phyloP scores from a whole-genome alignment of 2,113 vertebrate species.

The Clupea harengus region DNA sequence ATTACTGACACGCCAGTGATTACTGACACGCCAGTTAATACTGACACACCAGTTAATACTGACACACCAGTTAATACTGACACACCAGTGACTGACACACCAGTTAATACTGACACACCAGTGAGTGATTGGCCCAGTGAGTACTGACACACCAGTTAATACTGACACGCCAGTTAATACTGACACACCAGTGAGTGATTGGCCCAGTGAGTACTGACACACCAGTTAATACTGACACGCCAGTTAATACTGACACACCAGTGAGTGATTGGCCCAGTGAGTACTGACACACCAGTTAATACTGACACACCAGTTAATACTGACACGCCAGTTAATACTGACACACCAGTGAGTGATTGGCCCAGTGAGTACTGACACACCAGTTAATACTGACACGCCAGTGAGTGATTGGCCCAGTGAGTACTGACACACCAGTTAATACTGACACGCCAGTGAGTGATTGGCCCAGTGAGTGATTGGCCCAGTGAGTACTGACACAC shows the following conservation, averaged over 20 bases:
- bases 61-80: not conserved
- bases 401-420: conserved; percentile 71
- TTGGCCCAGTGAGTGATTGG: conserved; percentile 71
- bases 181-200: not conserved
- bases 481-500: conserved; percentile 76
- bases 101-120: conserved; percentile 70
- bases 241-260: too few species aligned
- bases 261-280: conserved; percentile 72
- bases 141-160: too few species aligned
- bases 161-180: conserved; percentile 85
- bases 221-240: conserved; percentile 55
- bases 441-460: not conserved
- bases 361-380: conserved; percentile 76
- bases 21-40: too few species aligned
- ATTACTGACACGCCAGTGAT: too few species aligned
- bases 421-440: conserved; percentile 56
- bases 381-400: not conserved
- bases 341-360: not conserved
- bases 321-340: conserved; percentile 81
- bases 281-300: too few species aligned
- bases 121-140: conserved; percentile 66
- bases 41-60: conserved; percentile 83
- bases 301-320: too few species aligned
- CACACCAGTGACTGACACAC: too few species aligned
- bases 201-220: conserved; percentile 76